Evolutionary conservation across 1,140 invertebrate genomes (phyloP), one percentile per base, ranked within the genome.

Genomic region (Pogonognathellus flavescens): DNA sequence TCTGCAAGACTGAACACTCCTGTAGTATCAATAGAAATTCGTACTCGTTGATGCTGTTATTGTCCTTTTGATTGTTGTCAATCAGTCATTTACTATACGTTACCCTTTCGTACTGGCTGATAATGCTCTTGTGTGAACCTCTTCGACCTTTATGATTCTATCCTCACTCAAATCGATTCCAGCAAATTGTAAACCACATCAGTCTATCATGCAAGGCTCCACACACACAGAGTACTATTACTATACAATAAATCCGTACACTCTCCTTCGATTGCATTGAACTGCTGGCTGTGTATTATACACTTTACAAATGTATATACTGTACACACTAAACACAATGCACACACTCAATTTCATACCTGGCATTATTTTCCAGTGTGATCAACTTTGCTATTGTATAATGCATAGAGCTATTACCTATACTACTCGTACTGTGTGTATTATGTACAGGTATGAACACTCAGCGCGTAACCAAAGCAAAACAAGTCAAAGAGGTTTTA

Each of bases 381-480:
- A 50, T 50, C 13, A 76, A 50, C 25, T 76, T 5, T 49, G 25
- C 70, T n/a, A 76, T 76, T 76, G 70, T 76, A 62, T 62, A 62
- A n/a, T 20, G 9, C 16, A 13, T 66, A 11, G 13, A 66, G 20
- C 53, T 11, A 55, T 9, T 55, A 16, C 16, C 11, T 20, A 20
- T 31, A 66, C 18, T 20, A 22, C 11, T 20, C 10, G 25, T 66
- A 66, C 41, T 76, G n/a, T 31, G 41, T 41, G 31, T 41, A 41
- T 41, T 41, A 49, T n/a, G 31, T 49, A 76, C 14, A 76, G 25
- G 31, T n/a, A 76, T 31, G 70, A 14, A 76, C 70, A 76, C 14
- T 16, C 13, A 76, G 25, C 70, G 25, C 70, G 70, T 76, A 76
- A 76, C 70, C 70, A 76, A 76, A 76, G 70, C 49, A 76, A 76